Percentiles rank a stretch among this genome's conserved stretches.
Evolutionary conservation across 2,888 invertebrate genomes (phyloP).

Genomic region (Drosophila macrothrix): DNA sequence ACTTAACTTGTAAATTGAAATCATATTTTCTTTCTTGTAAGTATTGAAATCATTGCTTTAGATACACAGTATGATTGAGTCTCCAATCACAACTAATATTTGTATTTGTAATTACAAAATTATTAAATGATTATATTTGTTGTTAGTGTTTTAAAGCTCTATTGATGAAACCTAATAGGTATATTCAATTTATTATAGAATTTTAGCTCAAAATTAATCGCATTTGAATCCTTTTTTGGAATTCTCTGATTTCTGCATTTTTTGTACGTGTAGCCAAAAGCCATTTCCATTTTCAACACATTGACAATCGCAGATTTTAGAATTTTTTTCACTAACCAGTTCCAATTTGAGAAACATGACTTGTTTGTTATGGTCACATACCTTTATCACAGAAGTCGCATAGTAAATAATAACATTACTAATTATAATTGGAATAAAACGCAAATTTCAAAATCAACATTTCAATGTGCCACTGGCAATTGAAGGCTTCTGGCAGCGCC

Average conservation of each 20-base stretch:
- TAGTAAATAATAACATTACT: neutral
- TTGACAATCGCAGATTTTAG: too few relatives aligned
- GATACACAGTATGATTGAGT: neutral
- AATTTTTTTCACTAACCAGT: neutral
- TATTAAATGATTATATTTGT: too few relatives aligned
- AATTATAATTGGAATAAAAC: neutral
- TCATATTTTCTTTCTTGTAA: neutral
- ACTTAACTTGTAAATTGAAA: too few relatives aligned
- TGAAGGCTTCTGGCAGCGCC: constrained; percentile 40
- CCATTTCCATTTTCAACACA: too few relatives aligned
- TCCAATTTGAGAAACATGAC: neutral
- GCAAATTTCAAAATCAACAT: constrained; percentile 14
- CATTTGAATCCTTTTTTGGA: neutral
- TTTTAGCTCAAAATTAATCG: neutral
- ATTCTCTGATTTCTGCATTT: too few relatives aligned
- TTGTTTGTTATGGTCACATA: neutral
- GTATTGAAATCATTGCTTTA: neutral
- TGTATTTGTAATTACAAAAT: neutral
- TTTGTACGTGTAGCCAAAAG: too few relatives aligned
- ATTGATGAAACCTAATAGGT: neutral
- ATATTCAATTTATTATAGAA: neutral
- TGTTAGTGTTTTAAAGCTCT: neutral
- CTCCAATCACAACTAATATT: neutral
- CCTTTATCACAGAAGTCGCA: neutral
- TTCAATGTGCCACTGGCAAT: constrained; percentile 12